Conservation (phyloP, 1,140 invertebrate genomes). For the Formica exsecta region DNA sequence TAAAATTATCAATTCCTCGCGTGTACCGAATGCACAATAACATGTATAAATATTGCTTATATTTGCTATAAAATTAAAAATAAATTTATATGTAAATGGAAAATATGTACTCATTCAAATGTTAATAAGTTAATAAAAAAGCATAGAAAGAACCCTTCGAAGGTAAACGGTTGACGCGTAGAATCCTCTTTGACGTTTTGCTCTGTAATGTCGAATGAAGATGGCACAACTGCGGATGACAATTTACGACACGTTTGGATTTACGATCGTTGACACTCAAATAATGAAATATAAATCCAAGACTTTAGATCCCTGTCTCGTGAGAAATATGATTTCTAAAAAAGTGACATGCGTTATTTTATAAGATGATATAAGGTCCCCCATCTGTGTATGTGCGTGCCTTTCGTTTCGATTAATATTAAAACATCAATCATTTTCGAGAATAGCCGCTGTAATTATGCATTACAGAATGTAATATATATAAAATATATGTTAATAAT, state of each 20-base stretch:
- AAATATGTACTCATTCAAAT: neutral
- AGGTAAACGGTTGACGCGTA: constrained; percentile 1
- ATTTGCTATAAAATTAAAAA: neutral
- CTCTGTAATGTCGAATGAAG: constrained; percentile 27
- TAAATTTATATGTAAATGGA: neutral
- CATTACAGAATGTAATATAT: neutral
- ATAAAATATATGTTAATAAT: constrained; percentile 25
- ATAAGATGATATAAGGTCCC: constrained; percentile 23
- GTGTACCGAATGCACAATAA: neutral
- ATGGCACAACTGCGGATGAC: constrained; percentile 37
- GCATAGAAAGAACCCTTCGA: neutral
- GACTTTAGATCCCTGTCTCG: constrained; percentile 31
- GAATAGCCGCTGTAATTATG: neutral
- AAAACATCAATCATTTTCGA: neutral
- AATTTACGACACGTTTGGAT: constrained; percentile 48
- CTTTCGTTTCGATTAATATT: neutral
- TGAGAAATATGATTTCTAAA: constrained; percentile 28
- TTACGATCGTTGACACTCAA: constrained; percentile 54
- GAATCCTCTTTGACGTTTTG: constrained; percentile 23
- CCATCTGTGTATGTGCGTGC: neutral
- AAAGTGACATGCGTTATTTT: constrained; percentile 39
- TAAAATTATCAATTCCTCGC: neutral
- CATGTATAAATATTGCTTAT: no score
- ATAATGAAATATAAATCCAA: constrained; percentile 59
- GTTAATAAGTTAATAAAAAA: neutral